Evolutionary conservation across 2,797 vertebrate genomes (phyloP), one percentile per base, ranked within the genome.

Genomic region (Galagoides demidoff): DNA sequence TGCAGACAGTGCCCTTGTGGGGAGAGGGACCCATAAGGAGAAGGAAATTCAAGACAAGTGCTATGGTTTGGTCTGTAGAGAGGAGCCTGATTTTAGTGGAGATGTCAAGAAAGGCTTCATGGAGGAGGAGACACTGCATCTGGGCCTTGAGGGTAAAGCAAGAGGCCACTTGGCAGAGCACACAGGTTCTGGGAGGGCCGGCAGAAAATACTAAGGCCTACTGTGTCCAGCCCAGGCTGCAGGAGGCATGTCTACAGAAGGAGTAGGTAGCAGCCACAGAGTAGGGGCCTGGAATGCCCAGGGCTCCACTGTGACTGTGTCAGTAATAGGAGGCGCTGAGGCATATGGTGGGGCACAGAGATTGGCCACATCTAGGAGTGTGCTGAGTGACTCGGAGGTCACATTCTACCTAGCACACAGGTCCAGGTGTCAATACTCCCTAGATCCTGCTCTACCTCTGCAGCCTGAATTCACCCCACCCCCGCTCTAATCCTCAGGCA

Each of bases 301-400:
- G 13, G 19, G n/a, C 52, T 39, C 0, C 3, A n/a, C 39, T n/a
- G 12, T 31, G 25, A 39, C 39, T 85, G 19, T 6, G 49, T 22
- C 20, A 78, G 22, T 3, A 0, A 5, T 23, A 29, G 71, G 39
- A n/a, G 34, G 22, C 37, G 59, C 37, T 19, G 37, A 5, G 31
- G 55, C 13, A 20, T 27, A 4, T 11, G 59, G 57, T 8, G 2
- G 11, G 39, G 63, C 27, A 23, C 14, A 34, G 81, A 27, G 29
- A 7, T 1, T 7, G 39, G 43, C 43, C 34, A 0, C 0, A 0
- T 5, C 68, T 34, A 57, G 23, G 27, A 61, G 25, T n/a, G n/a
- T 57, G 45, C 17, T 20, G 20, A 78, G 23, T 12, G n/a, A 37
- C 2, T 5, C 2, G 43, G 27, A 52, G 29, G 5, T 29, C 23